Evolutionary conservation across 2,113 vertebrate species (phyloP), one percentile per base, ranked within the genome.

Genomic region (Riparia riparia): DNA sequence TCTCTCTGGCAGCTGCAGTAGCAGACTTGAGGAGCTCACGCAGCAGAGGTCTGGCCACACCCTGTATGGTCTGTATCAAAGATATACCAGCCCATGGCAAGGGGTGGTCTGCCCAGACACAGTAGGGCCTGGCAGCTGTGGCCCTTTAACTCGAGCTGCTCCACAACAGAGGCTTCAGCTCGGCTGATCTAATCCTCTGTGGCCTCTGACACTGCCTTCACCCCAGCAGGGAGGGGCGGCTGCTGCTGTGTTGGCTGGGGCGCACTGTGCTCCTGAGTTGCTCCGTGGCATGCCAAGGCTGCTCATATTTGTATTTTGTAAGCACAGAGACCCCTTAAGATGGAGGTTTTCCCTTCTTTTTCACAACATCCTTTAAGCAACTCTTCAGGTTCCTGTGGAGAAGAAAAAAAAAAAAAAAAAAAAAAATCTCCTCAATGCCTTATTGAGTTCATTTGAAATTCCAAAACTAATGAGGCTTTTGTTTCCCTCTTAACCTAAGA

Each of bases 391-490:
- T 93, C 63, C 47, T 54, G 17, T 25, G 32, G 49, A 14, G 14
- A 9, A 9, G 37, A 9, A 9, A 9, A 37, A 37, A 37, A 37
- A 42, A 42, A 42, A 42, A 42, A 42, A 47, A 74, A 95, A 85
- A 82, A 89, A 82, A 82, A 72, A 64, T 70, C 73, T 87, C 57
- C 28, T 64, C 54, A 47, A 29, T 71, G 37, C 32, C 47, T 80
- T 78, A 81, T 2, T 70, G 51, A 95, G 41, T 60, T 74, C 20
- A 74, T 82, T 68, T 68, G 74, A 91, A 91, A 89, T 92, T 97
- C 89, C 82, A 64, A 86, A 93, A 71, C 34, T 94, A 74, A 50
- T 50, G 79, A 89, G 70, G 66, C 49, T 88, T 96, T 95, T 95
- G 81, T 96, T 66, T 96, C 50, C 41, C 39, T 89, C 84, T 86